Evolutionary conservation across 2,797 vertebrate species (phyloP), one percentile per base, ranked within the genome.

Genomic region (Epinephelus awoara): DNA sequence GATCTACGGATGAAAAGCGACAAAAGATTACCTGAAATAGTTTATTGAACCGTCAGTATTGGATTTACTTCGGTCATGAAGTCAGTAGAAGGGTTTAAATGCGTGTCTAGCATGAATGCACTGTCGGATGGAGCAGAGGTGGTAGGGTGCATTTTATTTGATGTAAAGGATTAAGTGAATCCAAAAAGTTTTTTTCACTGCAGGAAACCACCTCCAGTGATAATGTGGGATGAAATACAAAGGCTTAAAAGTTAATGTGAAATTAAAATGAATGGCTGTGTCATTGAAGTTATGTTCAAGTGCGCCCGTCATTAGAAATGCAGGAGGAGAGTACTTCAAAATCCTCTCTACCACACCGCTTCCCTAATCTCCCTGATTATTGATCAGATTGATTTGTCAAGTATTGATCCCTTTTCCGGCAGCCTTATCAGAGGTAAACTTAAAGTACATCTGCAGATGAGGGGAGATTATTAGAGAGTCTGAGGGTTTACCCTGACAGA

Each of bases 351-450:
- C 62, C 13, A 17, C 78, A 58, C 84, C 25, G 77, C 69, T 40
- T 71, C 49, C 19, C 85, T 92, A 89, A 93, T 93, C 91, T 90
- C 78, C 84, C 72, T 75, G 76, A 87, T 91, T 90, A 93, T 94
- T 72, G 93, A 94, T 90, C 69, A 17, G 40, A 93, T 93, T 73
- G 92, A 94, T 92, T 82, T 46, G 91, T 80, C 69, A 51, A 84
- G 84, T 88, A 94, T 94, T 81, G 93, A 94, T 90, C 90, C 58
- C 61, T 58, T 66, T 80, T 77, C 83, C 52, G 40, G 63, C 77
- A 66, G 82, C 78, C 91, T 94, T 94, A 94, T 93, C 92, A 84
- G 80, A 88, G 83, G 83, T 55, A 84, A 92, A 92, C 83, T 88
- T 74, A 75, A 88, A 92, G 92, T 92, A 90, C 80, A 85, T 89